A percentile compares a stretch with the other conserved stretches of the same genome.
Evolutionary conservation across 1,140 invertebrate genomes (phyloP).

Genomic region (Epicauta chinensis): DNA sequence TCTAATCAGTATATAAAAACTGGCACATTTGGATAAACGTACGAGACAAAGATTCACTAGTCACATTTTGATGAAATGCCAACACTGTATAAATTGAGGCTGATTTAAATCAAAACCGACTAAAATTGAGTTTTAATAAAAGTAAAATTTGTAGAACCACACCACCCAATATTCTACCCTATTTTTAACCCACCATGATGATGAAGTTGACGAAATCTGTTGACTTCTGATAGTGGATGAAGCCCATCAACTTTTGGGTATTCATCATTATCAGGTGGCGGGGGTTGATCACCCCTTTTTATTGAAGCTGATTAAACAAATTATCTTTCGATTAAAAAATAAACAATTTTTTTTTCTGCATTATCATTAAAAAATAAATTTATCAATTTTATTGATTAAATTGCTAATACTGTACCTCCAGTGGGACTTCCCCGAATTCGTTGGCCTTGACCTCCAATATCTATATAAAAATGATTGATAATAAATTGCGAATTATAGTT

Average conservation of each 20-base stretch:
- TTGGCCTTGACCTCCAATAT: slow-evolving; percentile 2
- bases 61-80: too few species aligned
- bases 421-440: slow-evolving; percentile 15
- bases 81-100: too few species aligned
- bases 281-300: slow-evolving; percentile 34
- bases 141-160: too few species aligned
- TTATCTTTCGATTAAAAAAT: background rate
- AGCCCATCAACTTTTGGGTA: slow-evolving; percentile 20
- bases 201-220: slow-evolving; percentile 20
- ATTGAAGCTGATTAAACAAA: slow-evolving; percentile 21
- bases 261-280: slow-evolving; percentile 27
- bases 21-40: too few species aligned
- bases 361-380: background rate
- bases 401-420: slow-evolving; percentile 9
- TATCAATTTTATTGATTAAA: background rate
- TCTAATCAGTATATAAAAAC: too few species aligned
- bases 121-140: too few species aligned
- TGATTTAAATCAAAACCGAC: too few species aligned
- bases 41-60: too few species aligned
- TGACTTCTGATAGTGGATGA: slow-evolving; percentile 24
- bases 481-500: background rate
- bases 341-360: background rate
- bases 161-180: too few species aligned
- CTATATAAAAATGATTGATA: background rate
- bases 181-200: slow-evolving; percentile 23